These are phyloP conservation scores for Anolis sagrei DNA, from an alignment of 2,113 vertebrate species.

Conservation along the genomic window DNA sequence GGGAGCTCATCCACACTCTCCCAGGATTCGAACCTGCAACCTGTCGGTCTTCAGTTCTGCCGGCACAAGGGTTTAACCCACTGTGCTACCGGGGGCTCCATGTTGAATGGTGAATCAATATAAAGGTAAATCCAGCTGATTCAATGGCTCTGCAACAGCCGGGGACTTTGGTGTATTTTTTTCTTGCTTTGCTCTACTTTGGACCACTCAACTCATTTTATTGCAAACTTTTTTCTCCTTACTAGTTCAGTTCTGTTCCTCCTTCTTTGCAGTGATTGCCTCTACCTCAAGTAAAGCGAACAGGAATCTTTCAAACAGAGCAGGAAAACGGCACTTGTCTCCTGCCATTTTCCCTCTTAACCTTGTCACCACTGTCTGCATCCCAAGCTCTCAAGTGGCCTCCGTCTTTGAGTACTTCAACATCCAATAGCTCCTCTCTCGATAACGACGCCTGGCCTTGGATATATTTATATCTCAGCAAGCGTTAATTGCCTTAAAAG, in stretches of 20 bases:
- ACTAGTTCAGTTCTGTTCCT: background rate
- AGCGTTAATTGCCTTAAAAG: constrained; percentile 55
- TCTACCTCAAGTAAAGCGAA: constrained; percentile 4
- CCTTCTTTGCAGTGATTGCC: background rate
- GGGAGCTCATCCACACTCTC: too few species aligned
- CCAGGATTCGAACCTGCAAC: too few species aligned
- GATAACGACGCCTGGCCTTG: constrained; percentile 60
- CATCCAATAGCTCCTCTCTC: constrained; percentile 57
- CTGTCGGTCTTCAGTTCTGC: too few species aligned
- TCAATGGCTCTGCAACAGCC: too few species aligned
- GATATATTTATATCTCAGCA: constrained; percentile 61
- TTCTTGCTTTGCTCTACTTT: background rate
- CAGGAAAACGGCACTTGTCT: constrained; percentile 65
- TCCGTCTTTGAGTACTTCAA: constrained; percentile 50
- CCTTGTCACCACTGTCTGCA: constrained; percentile 60
- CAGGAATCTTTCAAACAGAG: background rate
- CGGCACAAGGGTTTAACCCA: too few species aligned
- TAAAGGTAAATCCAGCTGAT: too few species aligned
- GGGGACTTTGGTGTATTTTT: background rate
- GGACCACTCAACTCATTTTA: background rate
- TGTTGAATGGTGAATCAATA: too few species aligned
- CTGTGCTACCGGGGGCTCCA: too few species aligned
- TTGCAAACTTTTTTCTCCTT: background rate
- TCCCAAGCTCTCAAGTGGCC: constrained; percentile 45
- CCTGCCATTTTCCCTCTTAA: constrained; percentile 63